Evolutionary conservation across 2,797 vertebrate species (phyloP).

Genomic region (Argyrosomus regius): DNA sequence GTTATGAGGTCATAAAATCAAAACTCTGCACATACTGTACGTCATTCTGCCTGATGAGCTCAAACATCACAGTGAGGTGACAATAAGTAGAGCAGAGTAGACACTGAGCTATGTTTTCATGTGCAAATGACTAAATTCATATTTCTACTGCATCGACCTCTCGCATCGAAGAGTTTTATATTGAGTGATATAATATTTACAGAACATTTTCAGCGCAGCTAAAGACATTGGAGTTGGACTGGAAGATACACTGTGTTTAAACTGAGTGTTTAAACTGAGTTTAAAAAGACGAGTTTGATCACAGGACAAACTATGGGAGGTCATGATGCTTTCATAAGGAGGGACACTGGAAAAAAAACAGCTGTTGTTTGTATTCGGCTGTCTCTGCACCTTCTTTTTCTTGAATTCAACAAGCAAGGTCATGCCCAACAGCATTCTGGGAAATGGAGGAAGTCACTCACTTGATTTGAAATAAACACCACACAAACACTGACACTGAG

Average conservation of each 20-base stretch:
- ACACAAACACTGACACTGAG: too few relatives aligned
- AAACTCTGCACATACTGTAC: neutral
- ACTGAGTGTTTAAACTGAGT: too few relatives aligned
- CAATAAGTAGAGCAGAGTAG: neutral
- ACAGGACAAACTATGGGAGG: neutral
- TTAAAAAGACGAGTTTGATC: neutral
- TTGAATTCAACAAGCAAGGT: neutral
- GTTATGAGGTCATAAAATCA: neutral
- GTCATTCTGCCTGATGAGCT: neutral
- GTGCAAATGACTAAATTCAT: neutral
- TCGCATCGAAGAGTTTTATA: too few relatives aligned
- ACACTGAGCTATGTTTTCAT: neutral
- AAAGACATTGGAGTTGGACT: too few relatives aligned
- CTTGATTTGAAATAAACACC: neutral
- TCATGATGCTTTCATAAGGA: neutral
- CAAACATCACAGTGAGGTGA: neutral
- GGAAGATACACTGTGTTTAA: too few relatives aligned
- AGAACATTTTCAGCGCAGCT: neutral
- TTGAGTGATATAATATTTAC: neutral
- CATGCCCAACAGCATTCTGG: constrained; percentile 39
- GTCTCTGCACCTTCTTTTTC: neutral
- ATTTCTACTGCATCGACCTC: too few relatives aligned
- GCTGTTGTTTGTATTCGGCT: neutral
- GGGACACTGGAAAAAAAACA: neutral
- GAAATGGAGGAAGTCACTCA: constrained; percentile 30